Evolutionary conservation across 2,113 vertebrate genomes (phyloP).

Genomic region (Coturnix japonica): DNA sequence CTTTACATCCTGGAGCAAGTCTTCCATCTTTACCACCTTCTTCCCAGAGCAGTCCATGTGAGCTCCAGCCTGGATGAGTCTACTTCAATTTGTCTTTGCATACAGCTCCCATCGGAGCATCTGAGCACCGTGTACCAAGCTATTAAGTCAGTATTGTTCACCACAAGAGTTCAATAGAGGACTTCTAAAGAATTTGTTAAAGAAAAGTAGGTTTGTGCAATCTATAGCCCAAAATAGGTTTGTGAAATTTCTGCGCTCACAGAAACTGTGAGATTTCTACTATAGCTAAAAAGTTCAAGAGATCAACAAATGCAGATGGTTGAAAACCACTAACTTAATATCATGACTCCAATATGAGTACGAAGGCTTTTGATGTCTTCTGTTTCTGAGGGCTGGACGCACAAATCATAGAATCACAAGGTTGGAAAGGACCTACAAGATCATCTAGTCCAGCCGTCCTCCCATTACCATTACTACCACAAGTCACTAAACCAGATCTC

Average conservation of each 20-base stretch:
- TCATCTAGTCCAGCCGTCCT: too few relatives aligned
- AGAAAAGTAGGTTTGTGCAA: not conserved
- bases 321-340: not conserved
- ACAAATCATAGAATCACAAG: not conserved
- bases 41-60: not conserved
- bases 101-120: not conserved
- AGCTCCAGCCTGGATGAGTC: not conserved
- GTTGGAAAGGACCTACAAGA: too few relatives aligned
- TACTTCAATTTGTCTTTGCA: not conserved
- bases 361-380: not conserved
- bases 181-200: not conserved
- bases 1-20: fast-evolving
- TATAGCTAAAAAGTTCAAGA: not conserved
- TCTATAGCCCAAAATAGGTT: not conserved
- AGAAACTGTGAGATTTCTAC: not conserved
- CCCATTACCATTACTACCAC: too few relatives aligned
- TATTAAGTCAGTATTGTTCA: not conserved
- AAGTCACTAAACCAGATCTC: too few relatives aligned
- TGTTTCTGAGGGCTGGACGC: not conserved
- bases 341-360: not conserved
- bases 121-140: not conserved
- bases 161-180: not conserved
- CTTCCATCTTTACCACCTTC: not conserved
- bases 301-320: not conserved
- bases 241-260: not conserved